Conservation (phyloP, 2,113 vertebrate species). For the Hystrix brachyura region DNA sequence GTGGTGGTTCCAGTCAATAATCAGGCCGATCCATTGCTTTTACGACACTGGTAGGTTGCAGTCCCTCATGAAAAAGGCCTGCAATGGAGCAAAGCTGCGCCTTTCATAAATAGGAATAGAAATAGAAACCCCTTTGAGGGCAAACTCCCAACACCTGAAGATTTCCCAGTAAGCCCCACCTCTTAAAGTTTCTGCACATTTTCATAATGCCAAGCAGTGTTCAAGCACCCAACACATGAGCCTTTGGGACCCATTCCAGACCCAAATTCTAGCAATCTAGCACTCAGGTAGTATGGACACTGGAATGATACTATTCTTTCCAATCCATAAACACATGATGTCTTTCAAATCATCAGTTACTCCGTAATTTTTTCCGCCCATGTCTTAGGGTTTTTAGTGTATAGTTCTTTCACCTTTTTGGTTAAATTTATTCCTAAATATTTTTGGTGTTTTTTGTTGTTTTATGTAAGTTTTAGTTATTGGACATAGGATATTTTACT, state of each 20-base stretch:
- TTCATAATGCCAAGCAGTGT: neutral
- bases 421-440: too few relatives aligned
- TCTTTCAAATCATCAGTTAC: neutral
- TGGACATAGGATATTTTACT: neutral
- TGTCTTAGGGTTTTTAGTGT: neutral
- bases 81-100: neutral
- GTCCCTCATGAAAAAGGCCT: neutral
- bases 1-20: neutral
- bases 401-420: neutral
- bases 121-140: neutral
- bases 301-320: neutral
- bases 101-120: neutral
- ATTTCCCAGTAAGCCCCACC: too few relatives aligned
- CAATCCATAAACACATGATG: neutral
- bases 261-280: neutral
- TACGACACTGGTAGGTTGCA: neutral
- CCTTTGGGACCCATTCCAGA: neutral
- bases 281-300: too few relatives aligned
- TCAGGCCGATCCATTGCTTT: fast-evolving
- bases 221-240: neutral
- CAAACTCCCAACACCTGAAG: neutral
- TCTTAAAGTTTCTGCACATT: neutral
- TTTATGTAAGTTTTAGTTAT: neutral
- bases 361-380: neutral
- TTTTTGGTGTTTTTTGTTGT: neutral